Evolutionary conservation across 2,113 vertebrate genomes (phyloP).

Genomic region (Entomyzon cyanotis): DNA sequence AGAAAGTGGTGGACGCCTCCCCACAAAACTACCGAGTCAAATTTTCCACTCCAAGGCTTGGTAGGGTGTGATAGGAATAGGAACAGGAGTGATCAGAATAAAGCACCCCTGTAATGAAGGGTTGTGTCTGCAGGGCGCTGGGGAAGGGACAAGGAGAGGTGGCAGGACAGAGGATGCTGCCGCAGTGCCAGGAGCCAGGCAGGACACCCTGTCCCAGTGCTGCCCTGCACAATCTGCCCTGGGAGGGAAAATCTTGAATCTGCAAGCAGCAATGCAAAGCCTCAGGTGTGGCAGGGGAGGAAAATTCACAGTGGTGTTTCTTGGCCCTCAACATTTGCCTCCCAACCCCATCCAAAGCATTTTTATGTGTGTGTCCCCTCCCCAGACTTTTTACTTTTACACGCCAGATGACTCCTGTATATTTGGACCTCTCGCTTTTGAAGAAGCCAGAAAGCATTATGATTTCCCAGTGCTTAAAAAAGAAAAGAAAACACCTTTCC

Average conservation of each 20-base stretch:
- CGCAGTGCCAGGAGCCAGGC: not conserved
- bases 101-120: not conserved
- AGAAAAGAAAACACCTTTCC: conserved; percentile 68
- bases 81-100: not conserved
- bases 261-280: not conserved
- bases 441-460: conserved; percentile 57
- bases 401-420: conserved; percentile 56
- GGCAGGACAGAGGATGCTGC: not conserved
- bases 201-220: not conserved
- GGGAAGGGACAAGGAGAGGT: not conserved
- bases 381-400: conserved; percentile 31
- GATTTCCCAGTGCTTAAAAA: conserved; percentile 63
- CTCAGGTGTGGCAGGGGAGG: not conserved
- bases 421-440: conserved; percentile 52
- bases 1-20: not conserved
- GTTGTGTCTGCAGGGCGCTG: not conserved
- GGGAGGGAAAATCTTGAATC: not conserved
- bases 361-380: not conserved
- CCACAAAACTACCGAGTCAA: not conserved
- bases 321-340: not conserved
- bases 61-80: conserved; percentile 1
- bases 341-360: not conserved
- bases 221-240: not conserved
- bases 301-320: not conserved
- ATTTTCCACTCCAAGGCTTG: conserved; percentile 38